Evolutionary conservation across 2,113 vertebrate genomes (phyloP), one percentile per base, ranked within the genome.

Genomic region (Octodon degus): DNA sequence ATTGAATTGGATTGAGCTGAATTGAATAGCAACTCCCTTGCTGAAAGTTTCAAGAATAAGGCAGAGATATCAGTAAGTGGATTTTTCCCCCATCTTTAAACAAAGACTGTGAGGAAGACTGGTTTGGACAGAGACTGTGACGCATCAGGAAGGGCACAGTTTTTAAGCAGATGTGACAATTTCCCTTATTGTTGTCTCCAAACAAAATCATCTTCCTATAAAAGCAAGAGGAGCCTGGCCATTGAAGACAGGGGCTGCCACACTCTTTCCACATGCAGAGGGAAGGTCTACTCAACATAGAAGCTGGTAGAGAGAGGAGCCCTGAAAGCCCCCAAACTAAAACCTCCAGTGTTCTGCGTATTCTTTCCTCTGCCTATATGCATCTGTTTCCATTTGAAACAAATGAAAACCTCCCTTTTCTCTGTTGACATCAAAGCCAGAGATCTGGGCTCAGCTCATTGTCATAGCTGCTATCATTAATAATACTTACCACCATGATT

Each of bases 331-430:
- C 68, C 55, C 37, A 90, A 91, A 60, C 10, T 2, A 50, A 88
- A 83, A 74, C 63, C 77, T 86, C 79, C 43, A 34, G 72, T 37
- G 5, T 47, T 93, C 72, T 65, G 58, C 7, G 9, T 74, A 55
- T 27, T 76, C 68, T 94, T 53, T 43, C 55, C 68, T 80, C 76
- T 96, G 86, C 90, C 70, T 77, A 30, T 5, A 50, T 53, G 84
- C 96, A 94, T 97, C 96, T 97, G 96, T 93, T 97, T 97, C 84
- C 96, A 96, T 93, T 97, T 97, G 96, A 91, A 95, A 88, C 84
- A 93, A 96, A 97, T 97, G 95, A 92, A 95, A 95, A 87, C 92
- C 93, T 94, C 86, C 82, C 89, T 95, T 68, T 94, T 80, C 91
- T 95, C 90, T 50, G 79, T 40, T 63, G 95, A 96, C 96, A 94